These are phyloP conservation scores for Teleiodes luculella DNA, from an alignment of 2,888 invertebrate genomes.

Conservation along the genomic window DNA sequence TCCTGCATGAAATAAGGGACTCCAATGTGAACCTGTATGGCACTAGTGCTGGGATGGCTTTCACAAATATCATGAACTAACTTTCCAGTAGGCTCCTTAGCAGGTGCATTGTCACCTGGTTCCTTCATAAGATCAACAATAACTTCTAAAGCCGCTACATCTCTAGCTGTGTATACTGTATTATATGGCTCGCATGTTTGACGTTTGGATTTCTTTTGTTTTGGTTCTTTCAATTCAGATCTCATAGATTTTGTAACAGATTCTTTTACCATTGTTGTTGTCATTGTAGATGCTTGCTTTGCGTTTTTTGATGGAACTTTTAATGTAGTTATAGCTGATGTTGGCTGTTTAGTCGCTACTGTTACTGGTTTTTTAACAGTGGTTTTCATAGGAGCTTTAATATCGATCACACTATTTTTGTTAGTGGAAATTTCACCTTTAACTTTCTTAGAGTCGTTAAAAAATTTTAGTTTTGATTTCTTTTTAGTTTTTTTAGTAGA, in stretches of 20 bases:
- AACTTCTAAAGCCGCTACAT: slow-evolving; percentile 56
- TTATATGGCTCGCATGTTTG: neutral
- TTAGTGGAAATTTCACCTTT: no score
- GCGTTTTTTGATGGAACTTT: no score
- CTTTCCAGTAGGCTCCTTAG: neutral
- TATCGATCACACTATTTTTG: no score
- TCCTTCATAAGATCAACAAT: slow-evolving; percentile 53
- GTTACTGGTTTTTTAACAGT: no score
- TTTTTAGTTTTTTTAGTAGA: no score
- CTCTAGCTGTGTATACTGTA: slow-evolving; percentile 46
- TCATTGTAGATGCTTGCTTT: neutral
- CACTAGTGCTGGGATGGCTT: slow-evolving; percentile 29
- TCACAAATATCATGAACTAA: neutral
- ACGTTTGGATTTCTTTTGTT: neutral
- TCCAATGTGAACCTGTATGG: slow-evolving; percentile 58
- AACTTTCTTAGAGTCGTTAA: no score
- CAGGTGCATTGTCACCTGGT: neutral
- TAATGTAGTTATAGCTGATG: no score
- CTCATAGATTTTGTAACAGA: neutral
- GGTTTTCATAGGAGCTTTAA: no score
- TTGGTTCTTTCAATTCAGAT: neutral
- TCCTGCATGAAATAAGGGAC: slow-evolving; percentile 38
- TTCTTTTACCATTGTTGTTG: neutral
- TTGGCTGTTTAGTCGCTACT: no score
- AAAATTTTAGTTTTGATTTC: no score